Evolutionary conservation across 2,113 vertebrate genomes (phyloP).

Genomic region (Phycodurus eques): DNA sequence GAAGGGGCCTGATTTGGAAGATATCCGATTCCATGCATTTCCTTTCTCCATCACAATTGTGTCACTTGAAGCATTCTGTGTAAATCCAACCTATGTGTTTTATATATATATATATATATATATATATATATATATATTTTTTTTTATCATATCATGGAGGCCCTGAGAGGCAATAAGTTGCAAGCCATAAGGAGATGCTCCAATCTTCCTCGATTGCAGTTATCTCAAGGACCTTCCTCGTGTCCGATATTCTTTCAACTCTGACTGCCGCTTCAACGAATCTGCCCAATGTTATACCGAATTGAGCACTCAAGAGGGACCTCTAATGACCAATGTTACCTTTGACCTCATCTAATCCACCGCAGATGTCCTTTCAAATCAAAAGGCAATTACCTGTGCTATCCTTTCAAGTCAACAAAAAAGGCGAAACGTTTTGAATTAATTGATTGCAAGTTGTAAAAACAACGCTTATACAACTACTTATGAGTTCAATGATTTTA

Average conservation of each 20-base stretch:
- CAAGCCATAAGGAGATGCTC: background rate
- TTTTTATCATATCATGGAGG: background rate
- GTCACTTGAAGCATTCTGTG: too few species aligned
- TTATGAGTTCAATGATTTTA: background rate
- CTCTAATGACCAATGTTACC: background rate
- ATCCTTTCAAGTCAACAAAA: background rate
- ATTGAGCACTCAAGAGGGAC: background rate
- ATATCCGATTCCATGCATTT: too few species aligned
- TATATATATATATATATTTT: too few species aligned
- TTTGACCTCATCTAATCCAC: background rate
- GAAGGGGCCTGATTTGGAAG: too few species aligned
- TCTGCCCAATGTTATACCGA: background rate
- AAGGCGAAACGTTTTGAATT: background rate
- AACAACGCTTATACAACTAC: background rate
- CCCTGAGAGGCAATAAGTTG: background rate
- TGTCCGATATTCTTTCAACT: background rate
- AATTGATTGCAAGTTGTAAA: background rate
- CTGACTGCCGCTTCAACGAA: background rate
- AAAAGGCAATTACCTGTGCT: conserved; percentile 1
- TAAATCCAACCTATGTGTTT: too few species aligned
- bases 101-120: too few species aligned
- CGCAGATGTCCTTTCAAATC: background rate
- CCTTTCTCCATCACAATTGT: too few species aligned
- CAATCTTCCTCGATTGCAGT: background rate
- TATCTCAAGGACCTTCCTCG: background rate